phyloP scores from a whole-genome alignment of 2,888 invertebrate genomes.

The Drosophila prolongata region DNA sequence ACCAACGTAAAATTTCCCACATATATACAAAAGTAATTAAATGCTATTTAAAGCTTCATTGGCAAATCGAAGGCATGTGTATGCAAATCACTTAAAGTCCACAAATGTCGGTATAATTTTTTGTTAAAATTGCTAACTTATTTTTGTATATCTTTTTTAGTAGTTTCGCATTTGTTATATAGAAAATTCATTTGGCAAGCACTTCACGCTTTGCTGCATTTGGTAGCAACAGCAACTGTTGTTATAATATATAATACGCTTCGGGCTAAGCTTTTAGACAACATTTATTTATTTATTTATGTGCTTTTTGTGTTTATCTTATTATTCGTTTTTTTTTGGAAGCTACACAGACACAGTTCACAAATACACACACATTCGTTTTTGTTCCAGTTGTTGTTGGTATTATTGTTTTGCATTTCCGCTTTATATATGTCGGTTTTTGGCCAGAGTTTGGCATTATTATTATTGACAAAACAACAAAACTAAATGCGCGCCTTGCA shows the following conservation, averaged over 20 bases:
- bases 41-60: not conserved
- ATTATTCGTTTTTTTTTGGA: conserved; percentile 40
- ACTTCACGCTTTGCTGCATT: conserved; percentile 81
- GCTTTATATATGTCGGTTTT: conserved; percentile 61
- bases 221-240: conserved; percentile 60
- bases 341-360: conserved; percentile 51
- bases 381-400: conserved; percentile 26
- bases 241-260: conserved; percentile 50
- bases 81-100: not conserved
- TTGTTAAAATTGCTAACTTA: conserved; percentile 53
- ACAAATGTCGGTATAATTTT: conserved; percentile 3
- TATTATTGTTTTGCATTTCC: conserved; percentile 68
- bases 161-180: conserved; percentile 48
- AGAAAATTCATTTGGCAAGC: conserved; percentile 75
- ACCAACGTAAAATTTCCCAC: not conserved
- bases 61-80: conserved; percentile 2
- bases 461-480: conserved; percentile 78
- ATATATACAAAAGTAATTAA: conserved; percentile 10
- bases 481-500: conserved; percentile 57
- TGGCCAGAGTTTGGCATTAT: conserved; percentile 28
- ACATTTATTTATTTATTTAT: conserved; percentile 49
- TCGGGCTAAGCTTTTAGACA: conserved; percentile 65
- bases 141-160: conserved; percentile 23
- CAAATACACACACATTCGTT: conserved; percentile 29
- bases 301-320: conserved; percentile 42